Evolutionary conservation across 2,113 vertebrate species (phyloP).

Genomic region (Mirza zaza): DNA sequence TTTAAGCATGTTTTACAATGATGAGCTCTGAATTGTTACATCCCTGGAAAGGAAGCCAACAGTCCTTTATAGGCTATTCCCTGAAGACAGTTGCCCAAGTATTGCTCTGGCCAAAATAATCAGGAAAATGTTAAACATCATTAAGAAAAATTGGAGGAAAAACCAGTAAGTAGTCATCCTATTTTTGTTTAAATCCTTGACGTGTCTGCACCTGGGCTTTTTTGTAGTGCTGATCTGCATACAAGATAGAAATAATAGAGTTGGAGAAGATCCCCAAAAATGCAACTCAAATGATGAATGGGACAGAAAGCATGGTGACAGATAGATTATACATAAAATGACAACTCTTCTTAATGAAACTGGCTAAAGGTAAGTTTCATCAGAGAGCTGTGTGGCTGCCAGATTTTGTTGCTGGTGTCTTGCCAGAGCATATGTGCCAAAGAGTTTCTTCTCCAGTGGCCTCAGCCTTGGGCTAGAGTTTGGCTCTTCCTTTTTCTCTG

Average conservation of each 20-base stretch:
- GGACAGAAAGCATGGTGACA: background rate
- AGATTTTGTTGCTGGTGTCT: background rate
- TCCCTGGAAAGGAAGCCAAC: background rate
- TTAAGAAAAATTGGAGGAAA: conserved; percentile 10
- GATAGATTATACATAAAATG: background rate
- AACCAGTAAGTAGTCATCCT: background rate
- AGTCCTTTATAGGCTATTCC: background rate
- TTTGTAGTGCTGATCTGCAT: background rate
- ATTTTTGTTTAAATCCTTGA: background rate
- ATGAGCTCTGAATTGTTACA: conserved; percentile 1
- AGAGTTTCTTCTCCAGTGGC: background rate
- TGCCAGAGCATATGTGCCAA: background rate
- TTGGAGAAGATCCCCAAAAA: background rate
- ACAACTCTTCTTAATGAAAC: background rate
- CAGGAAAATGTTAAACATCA: background rate
- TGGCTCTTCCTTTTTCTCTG: background rate
- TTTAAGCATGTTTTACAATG: conserved; percentile 2
- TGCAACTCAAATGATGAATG: background rate
- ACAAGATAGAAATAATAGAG: background rate
- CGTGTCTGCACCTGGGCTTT: background rate
- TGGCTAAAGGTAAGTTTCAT: background rate
- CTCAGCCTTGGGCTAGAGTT: background rate
- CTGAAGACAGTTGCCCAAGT: background rate
- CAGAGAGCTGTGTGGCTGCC: background rate
- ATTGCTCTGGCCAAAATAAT: conserved; percentile 1